Evolutionary conservation across 1,140 invertebrate species (phyloP).

Genomic region (Bathynomus jamesi): DNA sequence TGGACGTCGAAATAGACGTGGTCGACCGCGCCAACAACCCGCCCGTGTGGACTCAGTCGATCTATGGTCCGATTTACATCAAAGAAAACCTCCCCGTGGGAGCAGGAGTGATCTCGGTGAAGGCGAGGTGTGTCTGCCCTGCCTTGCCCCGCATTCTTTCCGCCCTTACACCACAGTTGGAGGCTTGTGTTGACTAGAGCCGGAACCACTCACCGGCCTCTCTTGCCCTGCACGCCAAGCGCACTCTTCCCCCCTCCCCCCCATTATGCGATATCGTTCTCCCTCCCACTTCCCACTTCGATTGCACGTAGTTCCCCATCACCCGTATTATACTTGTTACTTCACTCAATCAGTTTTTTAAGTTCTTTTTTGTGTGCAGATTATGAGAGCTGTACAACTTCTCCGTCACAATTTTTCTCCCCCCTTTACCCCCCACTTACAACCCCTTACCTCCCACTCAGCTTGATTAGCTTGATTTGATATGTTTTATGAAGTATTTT

Average conservation of each 20-base stretch:
- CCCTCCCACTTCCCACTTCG: constrained; percentile 5
- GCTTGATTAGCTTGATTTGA: no score
- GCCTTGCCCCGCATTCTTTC: constrained; percentile 2
- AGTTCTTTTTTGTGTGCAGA: no score
- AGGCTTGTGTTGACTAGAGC: neutral
- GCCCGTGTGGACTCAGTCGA: constrained; percentile 89
- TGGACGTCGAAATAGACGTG: constrained; percentile 94
- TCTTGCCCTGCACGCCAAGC: constrained; percentile 32
- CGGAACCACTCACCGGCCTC: constrained; percentile 18
- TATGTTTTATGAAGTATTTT: no score
- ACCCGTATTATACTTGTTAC: no score
- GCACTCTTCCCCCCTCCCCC: neutral
- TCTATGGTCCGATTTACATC: constrained; percentile 92
- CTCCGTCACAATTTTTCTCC: no score
- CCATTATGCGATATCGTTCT: constrained; percentile 15
- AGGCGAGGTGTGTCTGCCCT: constrained; percentile 70
- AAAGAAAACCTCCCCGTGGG: constrained; percentile 94
- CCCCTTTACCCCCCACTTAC: no score
- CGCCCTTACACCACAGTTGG: neutral
- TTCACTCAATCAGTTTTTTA: no score
- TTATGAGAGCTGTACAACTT: no score
- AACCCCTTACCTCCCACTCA: no score
- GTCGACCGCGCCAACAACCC: constrained; percentile 91
- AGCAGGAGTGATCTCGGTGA: constrained; percentile 90
- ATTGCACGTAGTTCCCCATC: neutral